Conservation (phyloP, 1,140 invertebrate genomes). For the Tenebrio molitor region DNA sequence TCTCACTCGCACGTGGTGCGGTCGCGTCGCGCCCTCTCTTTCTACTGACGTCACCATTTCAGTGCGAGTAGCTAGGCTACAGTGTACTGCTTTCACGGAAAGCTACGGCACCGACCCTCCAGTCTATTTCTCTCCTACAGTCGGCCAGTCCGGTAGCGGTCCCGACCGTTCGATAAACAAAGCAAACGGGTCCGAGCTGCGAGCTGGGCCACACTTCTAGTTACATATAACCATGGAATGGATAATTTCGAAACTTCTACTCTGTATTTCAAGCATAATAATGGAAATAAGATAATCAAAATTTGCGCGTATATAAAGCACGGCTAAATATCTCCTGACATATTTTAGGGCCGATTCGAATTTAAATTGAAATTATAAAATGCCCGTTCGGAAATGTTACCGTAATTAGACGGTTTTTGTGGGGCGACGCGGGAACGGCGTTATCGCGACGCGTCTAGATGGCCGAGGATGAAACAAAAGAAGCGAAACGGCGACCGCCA, state of each 20-base stretch:
- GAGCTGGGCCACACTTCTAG: slow-evolving; percentile 61
- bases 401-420: slow-evolving; percentile 1
- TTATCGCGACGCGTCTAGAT: slow-evolving; percentile 12
- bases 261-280: slow-evolving; percentile 68
- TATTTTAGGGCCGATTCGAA: slow-evolving; percentile 8
- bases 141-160: slow-evolving; percentile 55
- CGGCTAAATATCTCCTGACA: slow-evolving; percentile 46
- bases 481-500: neutral
- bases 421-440: slow-evolving; percentile 16
- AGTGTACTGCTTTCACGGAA: slow-evolving; percentile 67
- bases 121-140: slow-evolving; percentile 66
- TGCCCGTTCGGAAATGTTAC: neutral
- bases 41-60: slow-evolving; percentile 65
- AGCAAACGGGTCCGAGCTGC: slow-evolving; percentile 56
- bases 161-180: slow-evolving; percentile 60
- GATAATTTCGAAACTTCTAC: slow-evolving; percentile 69
- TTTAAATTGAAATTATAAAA: slow-evolving; percentile 28
- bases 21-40: slow-evolving; percentile 49
- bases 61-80: slow-evolving; percentile 64
- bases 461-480: slow-evolving; percentile 29
- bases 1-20: slow-evolving; percentile 47
- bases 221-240: slow-evolving; percentile 68
- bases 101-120: slow-evolving; percentile 66
- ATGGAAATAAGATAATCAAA: slow-evolving; percentile 68
- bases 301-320: slow-evolving; percentile 62